phyloP scores from a whole-genome alignment of 1,140 invertebrate species.

The Pygmarrhopalites habei region DNA sequence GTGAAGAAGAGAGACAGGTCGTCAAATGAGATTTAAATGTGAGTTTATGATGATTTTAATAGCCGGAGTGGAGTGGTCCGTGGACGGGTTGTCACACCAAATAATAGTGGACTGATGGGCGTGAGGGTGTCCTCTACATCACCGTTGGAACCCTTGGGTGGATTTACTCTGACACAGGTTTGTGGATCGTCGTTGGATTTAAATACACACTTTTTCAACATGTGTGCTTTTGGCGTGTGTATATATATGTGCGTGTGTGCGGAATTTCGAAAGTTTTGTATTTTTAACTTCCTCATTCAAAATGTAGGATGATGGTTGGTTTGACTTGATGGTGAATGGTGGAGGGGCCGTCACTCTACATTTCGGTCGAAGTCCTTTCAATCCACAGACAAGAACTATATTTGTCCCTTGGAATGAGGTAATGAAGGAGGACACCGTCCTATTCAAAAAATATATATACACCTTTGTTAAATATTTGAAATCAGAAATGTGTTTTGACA shows the following conservation, averaged over 20 bases:
- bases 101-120: slow-evolving; percentile 86
- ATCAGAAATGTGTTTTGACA: no score
- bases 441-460: no score
- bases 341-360: slow-evolving; percentile 89
- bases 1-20: no score
- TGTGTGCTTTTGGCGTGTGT: no score
- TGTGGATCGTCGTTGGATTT: no score
- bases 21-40: slow-evolving; percentile 11
- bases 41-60: slow-evolving; percentile 40
- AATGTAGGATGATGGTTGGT: no score
- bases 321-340: slow-evolving; percentile 94
- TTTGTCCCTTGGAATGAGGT: slow-evolving; percentile 96
- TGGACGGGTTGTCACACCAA: slow-evolving; percentile 79
- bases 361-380: slow-evolving; percentile 87
- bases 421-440: no score
- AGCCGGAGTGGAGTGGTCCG: slow-evolving; percentile 94
- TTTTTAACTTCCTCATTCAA: no score
- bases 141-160: slow-evolving; percentile 76
- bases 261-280: no score
- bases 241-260: no score
- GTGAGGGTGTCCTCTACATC: slow-evolving; percentile 87
- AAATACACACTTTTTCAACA: no score
- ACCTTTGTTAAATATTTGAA: no score
- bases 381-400: slow-evolving; percentile 79
- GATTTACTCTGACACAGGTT: slow-evolving; percentile 85